Conservation (phyloP, 2,888 invertebrate species). For the Cantharis rustica region DNA sequence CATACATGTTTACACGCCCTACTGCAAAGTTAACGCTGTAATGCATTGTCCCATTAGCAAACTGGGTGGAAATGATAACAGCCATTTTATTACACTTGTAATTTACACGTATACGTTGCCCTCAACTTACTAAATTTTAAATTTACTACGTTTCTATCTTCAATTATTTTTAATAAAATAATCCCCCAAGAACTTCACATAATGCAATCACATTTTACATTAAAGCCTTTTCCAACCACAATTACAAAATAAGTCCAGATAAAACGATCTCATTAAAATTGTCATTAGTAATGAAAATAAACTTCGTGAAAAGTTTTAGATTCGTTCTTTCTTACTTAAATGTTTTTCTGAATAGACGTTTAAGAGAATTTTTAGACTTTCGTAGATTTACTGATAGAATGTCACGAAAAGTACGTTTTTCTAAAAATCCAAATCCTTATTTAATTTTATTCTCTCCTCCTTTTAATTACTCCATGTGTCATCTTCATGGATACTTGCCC, state of each 20-base stretch:
- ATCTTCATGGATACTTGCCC: not conserved
- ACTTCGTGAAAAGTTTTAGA: constrained; percentile 5
- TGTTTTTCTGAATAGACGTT: constrained; percentile 11
- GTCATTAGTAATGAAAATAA: constrained; percentile 9
- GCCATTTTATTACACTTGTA: constrained; percentile 47
- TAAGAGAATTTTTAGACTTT: not conserved
- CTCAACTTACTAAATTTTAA: constrained; percentile 8
- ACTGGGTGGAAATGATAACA: constrained; percentile 51
- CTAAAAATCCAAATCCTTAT: not conserved
- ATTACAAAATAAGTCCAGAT: constrained; percentile 9
- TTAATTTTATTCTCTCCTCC: not conserved
- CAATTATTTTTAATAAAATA: not conserved
- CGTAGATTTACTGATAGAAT: not conserved
- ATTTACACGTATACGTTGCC: constrained; percentile 36
- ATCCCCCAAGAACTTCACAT: not conserved
- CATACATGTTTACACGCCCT: constrained; percentile 43
- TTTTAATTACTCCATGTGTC: not conserved
- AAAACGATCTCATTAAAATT: constrained; percentile 16
- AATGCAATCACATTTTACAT: not conserved
- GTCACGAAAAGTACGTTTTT: not conserved
- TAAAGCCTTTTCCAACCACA: not conserved
- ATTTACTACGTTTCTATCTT: constrained; percentile 1
- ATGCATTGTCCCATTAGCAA: constrained; percentile 48
- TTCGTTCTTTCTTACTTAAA: constrained; percentile 13
- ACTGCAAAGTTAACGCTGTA: constrained; percentile 42